Conservation (phyloP, 2,888 invertebrate species). For the Epirrhoe alternata region DNA sequence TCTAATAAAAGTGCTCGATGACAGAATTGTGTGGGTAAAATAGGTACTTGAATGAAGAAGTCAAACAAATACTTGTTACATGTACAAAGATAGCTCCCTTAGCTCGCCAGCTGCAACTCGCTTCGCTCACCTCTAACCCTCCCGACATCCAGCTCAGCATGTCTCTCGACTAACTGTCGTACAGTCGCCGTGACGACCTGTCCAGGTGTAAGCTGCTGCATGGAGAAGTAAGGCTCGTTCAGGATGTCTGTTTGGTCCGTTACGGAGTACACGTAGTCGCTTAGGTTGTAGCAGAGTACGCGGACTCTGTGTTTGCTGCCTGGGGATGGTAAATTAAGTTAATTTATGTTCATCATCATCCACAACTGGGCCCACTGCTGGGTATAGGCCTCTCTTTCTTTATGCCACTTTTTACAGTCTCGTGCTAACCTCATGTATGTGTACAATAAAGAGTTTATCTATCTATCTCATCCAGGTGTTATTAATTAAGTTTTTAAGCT, state of each 20-base stretch:
- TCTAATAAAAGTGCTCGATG: too few relatives aligned
- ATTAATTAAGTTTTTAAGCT: too few relatives aligned
- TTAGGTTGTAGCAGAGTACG: conserved; percentile 87
- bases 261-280: conserved; percentile 88
- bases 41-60: too few relatives aligned
- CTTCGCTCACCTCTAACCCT: conserved; percentile 71
- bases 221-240: conserved; percentile 82
- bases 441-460: too few relatives aligned
- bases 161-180: conserved; percentile 72
- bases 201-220: conserved; percentile 81
- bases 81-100: background rate
- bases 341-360: too few relatives aligned
- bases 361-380: too few relatives aligned
- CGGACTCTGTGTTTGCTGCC: conserved; percentile 83
- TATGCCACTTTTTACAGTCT: too few relatives aligned
- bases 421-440: too few relatives aligned
- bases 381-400: too few relatives aligned
- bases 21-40: too few relatives aligned
- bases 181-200: conserved; percentile 83
- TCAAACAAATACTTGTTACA: too few relatives aligned
- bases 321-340: conserved; percentile 41
- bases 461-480: too few relatives aligned
- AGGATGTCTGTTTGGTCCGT: conserved; percentile 86
- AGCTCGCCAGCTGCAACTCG: background rate
- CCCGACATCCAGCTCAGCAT: conserved; percentile 79